Percentiles rank a stretch among this genome's conserved stretches.
Conservation (phyloP, 92 coral and sea anemone species). For the Zoanthus gigantus region DNA sequence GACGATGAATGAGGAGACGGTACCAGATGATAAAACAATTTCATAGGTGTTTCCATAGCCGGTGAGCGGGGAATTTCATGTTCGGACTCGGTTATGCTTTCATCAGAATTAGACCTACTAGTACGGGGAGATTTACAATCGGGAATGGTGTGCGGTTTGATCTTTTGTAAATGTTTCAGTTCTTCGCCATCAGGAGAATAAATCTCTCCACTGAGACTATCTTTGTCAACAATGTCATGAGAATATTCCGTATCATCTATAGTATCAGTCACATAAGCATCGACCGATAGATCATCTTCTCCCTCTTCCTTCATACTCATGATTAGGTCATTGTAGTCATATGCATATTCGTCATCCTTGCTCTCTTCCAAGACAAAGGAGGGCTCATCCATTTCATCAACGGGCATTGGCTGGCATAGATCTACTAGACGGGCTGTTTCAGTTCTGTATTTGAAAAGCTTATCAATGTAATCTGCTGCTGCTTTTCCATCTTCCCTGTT, state of each 20-base stretch:
- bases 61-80: slow-evolving; percentile 89
- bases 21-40: slow-evolving; percentile 92
- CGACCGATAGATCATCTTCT: slow-evolving; percentile 65
- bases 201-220: background rate
- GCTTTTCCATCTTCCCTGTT: background rate
- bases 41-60: slow-evolving; percentile 94
- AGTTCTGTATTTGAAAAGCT: slow-evolving; percentile 34
- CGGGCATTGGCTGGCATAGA: slow-evolving; percentile 77
- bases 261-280: slow-evolving; percentile 72
- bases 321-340: slow-evolving; percentile 78
- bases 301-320: slow-evolving; percentile 84
- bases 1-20: slow-evolving; percentile 97
- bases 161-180: slow-evolving; percentile 35
- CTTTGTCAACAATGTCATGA: background rate
- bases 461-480: background rate
- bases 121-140: slow-evolving; percentile 2
- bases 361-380: slow-evolving; percentile 72
- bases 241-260: slow-evolving; percentile 52
- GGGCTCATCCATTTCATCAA: slow-evolving; percentile 32
- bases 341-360: slow-evolving; percentile 81
- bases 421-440: slow-evolving; percentile 80
- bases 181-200: slow-evolving; percentile 62
- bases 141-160: slow-evolving; percentile 37
- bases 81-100: slow-evolving; percentile 69
- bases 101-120: slow-evolving; percentile 71